Base-by-base conservation (phyloP, 2,888 invertebrate species). In the Mesorhabditis belari region DNA sequence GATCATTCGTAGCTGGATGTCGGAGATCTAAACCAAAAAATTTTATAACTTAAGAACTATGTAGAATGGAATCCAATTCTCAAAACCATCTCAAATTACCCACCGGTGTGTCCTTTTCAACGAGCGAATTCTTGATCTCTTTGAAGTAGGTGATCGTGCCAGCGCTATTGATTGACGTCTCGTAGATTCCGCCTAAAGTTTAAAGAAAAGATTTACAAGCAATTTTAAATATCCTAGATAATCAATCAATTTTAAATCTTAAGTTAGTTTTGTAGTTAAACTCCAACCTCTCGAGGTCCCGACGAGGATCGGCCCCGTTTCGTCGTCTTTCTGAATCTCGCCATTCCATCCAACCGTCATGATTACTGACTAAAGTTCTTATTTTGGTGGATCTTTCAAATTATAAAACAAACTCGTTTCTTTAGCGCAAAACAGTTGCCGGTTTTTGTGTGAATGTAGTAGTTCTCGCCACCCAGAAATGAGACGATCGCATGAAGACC, bases 281-380 rank as follows among this genome's bases (percentile, higher is more conserved):
- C n/a, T 49, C 28, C 35, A 44, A 67, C 78, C 78, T 62, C 66
- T 73, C 4, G 52, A 51, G 0, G 77, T 78, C 29, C 79, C 79
- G n/a, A 79, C 29, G 5, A 78, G 61, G 59, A 78, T 77, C 49
- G 72, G 67, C 0, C 76, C 74, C 3, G 79, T 76, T 49, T 79
- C 79, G 1, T 62, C 57, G 5, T 75, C 73, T 29, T 71, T 75
- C 27, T 60, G 49, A n/a, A 57, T 65, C 29, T 79, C 73, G 3
- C 70, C 69, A 67, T 80, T 77, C 77, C 77, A 79, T 3, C 73
- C 79, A 21, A 80, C 71, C 0, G 79, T 75, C 3, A 74, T 77
- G 5, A 79, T 65, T 21, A 61, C 57, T 12, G 71, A 73, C 67
- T 77, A 60, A 19, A 70, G 62, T 44, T 0, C 19, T n/a, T 26